Percentiles rank a stretch among this genome's conserved stretches.
phyloP scores from a whole-genome alignment of 1,140 invertebrate species.

The Argopecten irradians region DNA sequence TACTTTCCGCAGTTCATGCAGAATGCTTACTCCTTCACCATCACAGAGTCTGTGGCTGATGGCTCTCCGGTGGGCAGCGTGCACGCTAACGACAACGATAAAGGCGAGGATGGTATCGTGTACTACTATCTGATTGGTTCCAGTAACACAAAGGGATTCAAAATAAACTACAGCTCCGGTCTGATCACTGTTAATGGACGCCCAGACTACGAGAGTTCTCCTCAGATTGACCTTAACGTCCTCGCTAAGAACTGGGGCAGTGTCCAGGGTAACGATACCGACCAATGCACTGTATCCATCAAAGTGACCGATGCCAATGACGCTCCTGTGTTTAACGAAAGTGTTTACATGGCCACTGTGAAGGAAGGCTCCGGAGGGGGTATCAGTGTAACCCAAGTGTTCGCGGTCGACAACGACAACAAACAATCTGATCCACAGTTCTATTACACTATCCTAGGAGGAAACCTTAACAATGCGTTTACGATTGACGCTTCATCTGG shows the following conservation, averaged over 20 bases:
- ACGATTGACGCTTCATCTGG: slow-evolving; percentile 89
- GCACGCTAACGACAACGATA: slow-evolving; percentile 93
- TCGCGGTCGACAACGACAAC: slow-evolving; percentile 94
- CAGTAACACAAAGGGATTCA: slow-evolving; percentile 94
- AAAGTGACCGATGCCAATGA: slow-evolving; percentile 97
- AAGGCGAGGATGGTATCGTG: slow-evolving; percentile 93
- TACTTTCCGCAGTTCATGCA: slow-evolving; percentile 94
- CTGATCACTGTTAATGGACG: slow-evolving; percentile 85
- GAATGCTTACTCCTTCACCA: slow-evolving; percentile 93
- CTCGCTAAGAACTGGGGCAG: slow-evolving; percentile 96
- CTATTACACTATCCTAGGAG: slow-evolving; percentile 91
- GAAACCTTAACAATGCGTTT: slow-evolving; percentile 89
- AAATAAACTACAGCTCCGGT: slow-evolving; percentile 89
- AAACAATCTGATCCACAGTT: slow-evolving; percentile 94
- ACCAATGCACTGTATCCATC: slow-evolving; percentile 94
- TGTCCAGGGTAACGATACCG: slow-evolving; percentile 95
- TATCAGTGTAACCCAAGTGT: slow-evolving; percentile 86
- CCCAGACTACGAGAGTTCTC: slow-evolving; percentile 92
- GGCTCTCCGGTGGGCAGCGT: slow-evolving; percentile 91
- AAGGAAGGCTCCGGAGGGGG: slow-evolving; percentile 86
- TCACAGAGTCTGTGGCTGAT: slow-evolving; percentile 93
- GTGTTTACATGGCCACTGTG: slow-evolving; percentile 85
- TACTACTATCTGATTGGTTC: slow-evolving; percentile 95
- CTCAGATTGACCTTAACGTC: slow-evolving; percentile 91
- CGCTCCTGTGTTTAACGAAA: slow-evolving; percentile 91